A percentile compares a stretch with the other conserved stretches of the same genome.
These are phyloP conservation scores for Lagodon rhomboides DNA, from an alignment of 2,797 vertebrate species.

Conservation along the genomic window DNA sequence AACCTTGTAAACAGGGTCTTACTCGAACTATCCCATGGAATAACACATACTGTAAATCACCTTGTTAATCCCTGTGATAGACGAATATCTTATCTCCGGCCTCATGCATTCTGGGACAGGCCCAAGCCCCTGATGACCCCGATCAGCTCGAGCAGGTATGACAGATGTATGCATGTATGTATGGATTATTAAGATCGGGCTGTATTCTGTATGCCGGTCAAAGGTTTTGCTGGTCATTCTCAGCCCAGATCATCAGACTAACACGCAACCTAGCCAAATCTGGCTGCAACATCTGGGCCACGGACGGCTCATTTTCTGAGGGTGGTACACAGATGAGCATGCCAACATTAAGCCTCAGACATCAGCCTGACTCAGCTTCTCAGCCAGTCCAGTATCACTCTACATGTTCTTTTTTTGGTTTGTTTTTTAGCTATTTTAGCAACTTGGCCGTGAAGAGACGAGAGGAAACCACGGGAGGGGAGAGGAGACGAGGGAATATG, in stretches of 20 bases:
- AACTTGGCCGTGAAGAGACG: no score
- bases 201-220: neutral
- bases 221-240: neutral
- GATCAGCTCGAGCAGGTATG: neutral
- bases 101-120: neutral
- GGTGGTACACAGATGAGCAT: neutral
- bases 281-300: conserved; percentile 5
- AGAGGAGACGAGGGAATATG: no score
- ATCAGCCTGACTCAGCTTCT: neutral
- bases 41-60: neutral
- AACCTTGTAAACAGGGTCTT: neutral
- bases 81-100: neutral
- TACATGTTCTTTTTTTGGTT: neutral
- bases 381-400: neutral
- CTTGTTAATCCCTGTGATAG: neutral
- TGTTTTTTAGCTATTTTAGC: neutral
- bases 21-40: neutral
- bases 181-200: neutral
- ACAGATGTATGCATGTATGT: neutral
- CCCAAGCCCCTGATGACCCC: neutral
- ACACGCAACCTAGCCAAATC: neutral
- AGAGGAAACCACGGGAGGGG: no score
- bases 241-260: neutral
- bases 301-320: neutral
- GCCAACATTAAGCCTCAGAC: neutral